Evolutionary conservation across 2,113 vertebrate species (phyloP), one percentile per base, ranked within the genome.

Genomic region (Zosterops lateralis): DNA sequence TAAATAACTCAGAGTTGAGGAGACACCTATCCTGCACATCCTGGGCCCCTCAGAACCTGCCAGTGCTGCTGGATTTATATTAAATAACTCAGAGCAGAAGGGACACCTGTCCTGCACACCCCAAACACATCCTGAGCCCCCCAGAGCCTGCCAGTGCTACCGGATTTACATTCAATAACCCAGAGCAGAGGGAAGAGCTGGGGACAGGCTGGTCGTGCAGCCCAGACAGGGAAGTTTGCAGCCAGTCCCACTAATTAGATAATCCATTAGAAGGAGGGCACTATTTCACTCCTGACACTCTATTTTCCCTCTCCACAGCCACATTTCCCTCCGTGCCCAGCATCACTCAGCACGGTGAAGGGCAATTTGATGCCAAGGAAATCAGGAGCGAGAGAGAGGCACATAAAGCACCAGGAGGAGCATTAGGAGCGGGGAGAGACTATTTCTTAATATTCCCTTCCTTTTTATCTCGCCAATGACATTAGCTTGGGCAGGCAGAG

Each of bases 201-300:
- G 16, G n/a, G 20, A 14, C 18, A 62, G 36, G 14, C 58, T 65
- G 14, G 4, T 5, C 5, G 4, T 4, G 40, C 65, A 29, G 65
- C 86, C 72, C 42, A 85, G 44, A 12, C 80, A 65, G 84, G 70
- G 29, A 61, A 88, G 82, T 87, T 78, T 66, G 76, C 89, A 79
- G 96, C 17, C 5, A 75, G 60, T 20, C 10, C 19, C 62, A 14
- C 89, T 96, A 87, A 96, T 94, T 82, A 95, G 93, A 40, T 74
- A 58, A 80, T 66, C 25, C 51, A 78, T 79, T 74, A 38, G 75
- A 22, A 24, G 1, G 29, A 42, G 67, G 70, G 84, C 54, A 94
- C 40, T 28, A 21, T 73, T 90, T 87, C n/a, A 68, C 38, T 80
- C 16, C 79, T 92, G 56, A 17, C 28, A 44, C 50, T 80, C 90